phyloP scores from a whole-genome alignment of 2,888 invertebrate genomes.

The Lissocephala sabroskyi region DNA sequence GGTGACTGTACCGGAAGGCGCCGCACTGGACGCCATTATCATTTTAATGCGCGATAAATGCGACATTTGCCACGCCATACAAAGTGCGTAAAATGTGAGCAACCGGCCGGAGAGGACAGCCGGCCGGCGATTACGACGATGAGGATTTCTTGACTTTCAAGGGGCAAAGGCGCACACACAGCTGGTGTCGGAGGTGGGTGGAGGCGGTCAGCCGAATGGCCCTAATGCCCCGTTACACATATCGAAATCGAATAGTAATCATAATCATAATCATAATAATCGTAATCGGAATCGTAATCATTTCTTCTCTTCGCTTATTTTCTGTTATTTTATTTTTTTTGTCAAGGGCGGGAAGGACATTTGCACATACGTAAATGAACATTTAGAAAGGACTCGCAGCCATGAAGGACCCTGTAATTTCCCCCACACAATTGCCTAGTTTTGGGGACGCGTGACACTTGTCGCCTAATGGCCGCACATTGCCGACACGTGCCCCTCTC shows the following conservation, averaged over 20 bases:
- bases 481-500: slow-evolving; percentile 43
- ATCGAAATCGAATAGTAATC: slow-evolving; percentile 57
- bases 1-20: neutral
- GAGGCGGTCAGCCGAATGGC: neutral
- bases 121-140: neutral
- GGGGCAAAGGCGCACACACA: too few relatives aligned
- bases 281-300: slow-evolving; percentile 65
- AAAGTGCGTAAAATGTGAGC: slow-evolving; percentile 62
- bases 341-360: slow-evolving; percentile 34
- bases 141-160: slow-evolving; percentile 28
- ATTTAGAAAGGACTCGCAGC: too few relatives aligned
- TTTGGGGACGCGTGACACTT: slow-evolving; percentile 8
- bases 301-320: too few relatives aligned
- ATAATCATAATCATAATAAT: slow-evolving; percentile 57
- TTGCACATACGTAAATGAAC: slow-evolving; percentile 59
- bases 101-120: slow-evolving; percentile 4
- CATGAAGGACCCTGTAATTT: too few relatives aligned
- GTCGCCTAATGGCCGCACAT: slow-evolving; percentile 8
- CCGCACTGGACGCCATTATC: slow-evolving; percentile 53
- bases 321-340: slow-evolving; percentile 32
- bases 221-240: slow-evolving; percentile 13
- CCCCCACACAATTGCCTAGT: slow-evolving; percentile 42
- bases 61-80: slow-evolving; percentile 68
- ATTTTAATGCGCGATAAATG: slow-evolving; percentile 71
- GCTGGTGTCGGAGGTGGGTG: too few relatives aligned